Percentiles rank a stretch among this genome's conserved stretches.
Evolutionary conservation across 2,888 invertebrate genomes (phyloP).

Genomic region (Subacronicta megacephala): DNA sequence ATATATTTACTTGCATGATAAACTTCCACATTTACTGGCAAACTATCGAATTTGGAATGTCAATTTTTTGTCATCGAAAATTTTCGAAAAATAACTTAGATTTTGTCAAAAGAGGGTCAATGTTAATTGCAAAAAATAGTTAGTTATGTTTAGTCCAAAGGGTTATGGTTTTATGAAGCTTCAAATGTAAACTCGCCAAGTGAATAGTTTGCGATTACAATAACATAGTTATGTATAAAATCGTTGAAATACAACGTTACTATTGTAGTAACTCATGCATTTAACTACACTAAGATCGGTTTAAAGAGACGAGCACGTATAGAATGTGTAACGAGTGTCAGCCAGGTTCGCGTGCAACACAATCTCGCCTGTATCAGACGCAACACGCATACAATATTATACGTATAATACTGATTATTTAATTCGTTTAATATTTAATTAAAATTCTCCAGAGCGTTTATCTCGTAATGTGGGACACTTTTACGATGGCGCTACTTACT

Average conservation of each 20-base stretch:
- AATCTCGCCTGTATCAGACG: slow-evolving; percentile 78
- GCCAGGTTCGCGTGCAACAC: slow-evolving; percentile 74
- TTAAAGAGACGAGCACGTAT: slow-evolving; percentile 62
- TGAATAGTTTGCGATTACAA: slow-evolving; percentile 69
- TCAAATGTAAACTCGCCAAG: slow-evolving; percentile 54
- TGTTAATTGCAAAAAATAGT: slow-evolving; percentile 40
- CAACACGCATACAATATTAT: slow-evolving; percentile 86
- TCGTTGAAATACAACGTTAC: slow-evolving; percentile 51
- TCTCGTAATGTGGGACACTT: slow-evolving; percentile 89
- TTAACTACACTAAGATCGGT: slow-evolving; percentile 67
- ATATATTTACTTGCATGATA: slow-evolving; percentile 74
- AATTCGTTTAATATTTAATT: slow-evolving; percentile 90
- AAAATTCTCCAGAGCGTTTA: slow-evolving; percentile 88
- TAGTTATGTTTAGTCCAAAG: slow-evolving; percentile 30
- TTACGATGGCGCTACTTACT: slow-evolving; percentile 88
- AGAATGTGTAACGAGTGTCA: slow-evolving; percentile 72
- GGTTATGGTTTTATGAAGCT: slow-evolving; percentile 5
- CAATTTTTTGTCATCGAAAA: slow-evolving; percentile 51
- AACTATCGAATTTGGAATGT: slow-evolving; percentile 76
- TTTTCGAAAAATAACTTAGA: slow-evolving; percentile 30
- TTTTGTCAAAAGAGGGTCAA: slow-evolving; percentile 53
- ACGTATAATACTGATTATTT: slow-evolving; percentile 89
- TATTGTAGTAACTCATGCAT: slow-evolving; percentile 67
- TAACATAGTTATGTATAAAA: slow-evolving; percentile 33
- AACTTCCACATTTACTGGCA: slow-evolving; percentile 73